Evolutionary conservation across 2,113 vertebrate genomes (phyloP), one percentile per base, ranked within the genome.

Genomic region (Romanogobio albipinnatus): DNA sequence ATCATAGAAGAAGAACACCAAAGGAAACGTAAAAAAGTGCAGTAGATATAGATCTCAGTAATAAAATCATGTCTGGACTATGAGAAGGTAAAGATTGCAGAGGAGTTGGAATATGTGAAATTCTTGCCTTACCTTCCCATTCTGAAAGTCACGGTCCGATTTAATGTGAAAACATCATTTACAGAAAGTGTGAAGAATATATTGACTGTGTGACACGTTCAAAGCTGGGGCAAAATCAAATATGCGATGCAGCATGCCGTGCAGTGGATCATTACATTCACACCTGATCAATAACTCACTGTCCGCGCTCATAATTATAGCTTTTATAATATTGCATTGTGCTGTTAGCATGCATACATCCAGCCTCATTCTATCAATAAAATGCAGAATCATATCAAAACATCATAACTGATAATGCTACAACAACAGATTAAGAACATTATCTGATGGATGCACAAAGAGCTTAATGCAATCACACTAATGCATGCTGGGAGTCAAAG

Each of bases 121-220:
- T 89, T 92, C 92, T 93, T 92, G 92, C 93, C 95, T 95, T 95
- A 95, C 95, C 94, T 95, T 95, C 90, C 93, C 95, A 77, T 95
- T 95, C 95, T 95, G 94, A 92, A 89, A 93, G 94, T 93, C 93
- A 93, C 39, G 93, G 94, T 95, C 94, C 95, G 94, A 95, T 94
- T 94, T 93, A 93, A 93, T 92, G 93, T 95, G 93, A 94, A 92
- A 95, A 92, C 94, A 94, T 93, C 89, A 93, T 95, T 94, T 94
- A 93, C 90, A 94, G 6, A 93, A 91, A 93, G 90, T 92, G 93
- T 94, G 91, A 94, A 93, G 94, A 94, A 93, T 87, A 93, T 90
- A 93, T 93, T 89, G 92, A 91, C 92, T 91, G 93, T 89, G 90
- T 89, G 93, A 93, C 89, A 95, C 90, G 93, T 90, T 93, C 87